These are phyloP conservation scores for Sepioteuthis lessoniana DNA, from an alignment of 2,888 invertebrate genomes.

Conservation along the genomic window DNA sequence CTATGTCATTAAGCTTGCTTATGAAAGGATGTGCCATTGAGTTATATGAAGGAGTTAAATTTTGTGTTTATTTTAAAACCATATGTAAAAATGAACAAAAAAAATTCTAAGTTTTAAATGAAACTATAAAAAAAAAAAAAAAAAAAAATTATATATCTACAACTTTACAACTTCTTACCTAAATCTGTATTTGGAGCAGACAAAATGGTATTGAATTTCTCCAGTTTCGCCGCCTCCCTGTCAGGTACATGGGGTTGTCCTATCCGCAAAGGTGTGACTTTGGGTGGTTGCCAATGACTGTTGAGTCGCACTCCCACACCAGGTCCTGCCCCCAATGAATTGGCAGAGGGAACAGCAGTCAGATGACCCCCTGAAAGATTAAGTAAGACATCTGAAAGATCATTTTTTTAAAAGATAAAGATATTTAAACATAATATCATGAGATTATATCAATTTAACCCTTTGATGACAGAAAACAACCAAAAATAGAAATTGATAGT, in stretches of 20 bases:
- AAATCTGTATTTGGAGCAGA: slow-evolving; percentile 86
- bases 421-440: not conserved
- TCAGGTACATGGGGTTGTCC: slow-evolving; percentile 70
- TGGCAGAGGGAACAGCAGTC: slow-evolving; percentile 53
- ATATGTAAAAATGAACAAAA: too few species aligned
- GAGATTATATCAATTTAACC: not conserved
- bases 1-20: too few species aligned
- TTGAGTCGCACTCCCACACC: slow-evolving; percentile 73
- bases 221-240: slow-evolving; percentile 82
- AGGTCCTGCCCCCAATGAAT: slow-evolving; percentile 68
- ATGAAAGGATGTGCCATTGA: too few species aligned
- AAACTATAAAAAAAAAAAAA: not conserved
- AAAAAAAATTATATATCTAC: not conserved
- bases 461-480: not conserved
- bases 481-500: too few species aligned
- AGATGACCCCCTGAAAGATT: slow-evolving; percentile 51
- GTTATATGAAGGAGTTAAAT: too few species aligned
- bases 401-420: too few species aligned
- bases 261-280: slow-evolving; percentile 64
- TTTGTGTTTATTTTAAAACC: too few species aligned
- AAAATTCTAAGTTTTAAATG: not conserved
- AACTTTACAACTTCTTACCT: slow-evolving; percentile 61
- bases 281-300: slow-evolving; percentile 65
- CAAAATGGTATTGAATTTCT: slow-evolving; percentile 87
- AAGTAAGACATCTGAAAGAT: not conserved